Base-by-base conservation (phyloP, 2,888 invertebrate genomes). In the Thysanoteuthis rhombus region DNA sequence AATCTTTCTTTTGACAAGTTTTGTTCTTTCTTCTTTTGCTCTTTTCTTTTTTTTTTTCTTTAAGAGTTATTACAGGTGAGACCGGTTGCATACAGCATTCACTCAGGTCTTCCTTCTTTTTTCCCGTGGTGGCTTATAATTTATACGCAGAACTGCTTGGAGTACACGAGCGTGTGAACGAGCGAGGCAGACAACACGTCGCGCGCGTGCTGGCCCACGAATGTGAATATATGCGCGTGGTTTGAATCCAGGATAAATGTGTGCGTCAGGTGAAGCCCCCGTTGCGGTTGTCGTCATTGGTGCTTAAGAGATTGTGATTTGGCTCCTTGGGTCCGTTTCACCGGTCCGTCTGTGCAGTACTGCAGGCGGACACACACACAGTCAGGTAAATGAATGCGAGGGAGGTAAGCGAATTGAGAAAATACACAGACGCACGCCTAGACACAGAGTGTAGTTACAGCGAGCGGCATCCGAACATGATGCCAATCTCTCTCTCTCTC, bases 321-420 rank as follows among this genome's bases (percentile, higher is more conserved):
- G 75, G 16, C n/a, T 75, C 75, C n/a, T 75, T 10, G n/a, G 75
- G 75, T 75, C 75, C 75, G 75, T 75, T 75, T 36, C 75, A 36
- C 75, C 75, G 75, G 75, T 75, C 75, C 75, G 75, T n/a, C n/a
- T n/a, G 75, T n/a, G 75, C n/a, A n/a, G 0, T n/a, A 36, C n/a
- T 75, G 75, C 75, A 75, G 75, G 75, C 75, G 75, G 75, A 75
- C 75, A 75, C 75, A 75, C 75, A 75, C 75, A 75, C 75, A 75
- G n/a, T 36, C 75, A 75, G 75, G 75, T 75, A 75, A n/a, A n/a
- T 75, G n/a, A 12, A 12, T 75, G n/a, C 75, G 75, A 75, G 75
- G 36, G 75, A 75, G 75, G 52, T 52, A 52, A 52, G 52, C 22
- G 52, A 52, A 52, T 52, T 52, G 52, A 22, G n/a, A 52, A 52